Evolutionary conservation across 2,888 invertebrate species (phyloP), one percentile per base, ranked within the genome.

Genomic region (Autographa gamma): DNA sequence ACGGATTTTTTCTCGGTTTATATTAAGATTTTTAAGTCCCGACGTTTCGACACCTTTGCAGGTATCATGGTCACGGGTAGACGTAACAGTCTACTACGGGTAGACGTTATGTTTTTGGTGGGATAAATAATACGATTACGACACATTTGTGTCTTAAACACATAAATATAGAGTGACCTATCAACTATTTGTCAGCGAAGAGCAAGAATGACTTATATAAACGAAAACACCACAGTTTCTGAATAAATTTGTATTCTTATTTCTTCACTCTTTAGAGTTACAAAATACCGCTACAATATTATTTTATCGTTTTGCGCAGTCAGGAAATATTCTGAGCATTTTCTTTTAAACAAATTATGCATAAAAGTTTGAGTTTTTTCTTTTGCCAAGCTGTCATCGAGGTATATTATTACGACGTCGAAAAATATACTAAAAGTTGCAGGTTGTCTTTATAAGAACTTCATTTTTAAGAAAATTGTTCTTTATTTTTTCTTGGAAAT

Each of bases 321-420:
- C 16, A 38, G 59, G 16, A 9, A 58, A 66, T 59, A 73, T 58
- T 68, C 60, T 60, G 56, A 16, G 54, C 54, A 60, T 73, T 80
- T 66, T 63, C n/a, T 64, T 59, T 64, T 11, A 11, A 69, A 80
- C 80, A 61, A 69, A 67, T 73, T 63, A 70, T 80, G 54, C 59
- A 76, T 71, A 77, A 25, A 25, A 58, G 18, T 59, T 65, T 14
- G 34, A 6, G 34, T 31, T 56, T 66, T 71, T 63, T 63, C 43
- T 61, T 58, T 61, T 60, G 13, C 32, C 25, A 19, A 58, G 56
- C 32, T 32, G n/a, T 65, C 65, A 52, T 63, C 58, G 31, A 66
- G 66, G 76, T 80, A 64, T 61, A 69, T 69, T 80, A 13, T 41
- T 9, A 34, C 61, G 58, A 56, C 5, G 41, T 14, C 41, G 48